Evolutionary conservation across 2,113 vertebrate species (phyloP), one percentile per base, ranked within the genome.

Genomic region (Microtus richardsoni): DNA sequence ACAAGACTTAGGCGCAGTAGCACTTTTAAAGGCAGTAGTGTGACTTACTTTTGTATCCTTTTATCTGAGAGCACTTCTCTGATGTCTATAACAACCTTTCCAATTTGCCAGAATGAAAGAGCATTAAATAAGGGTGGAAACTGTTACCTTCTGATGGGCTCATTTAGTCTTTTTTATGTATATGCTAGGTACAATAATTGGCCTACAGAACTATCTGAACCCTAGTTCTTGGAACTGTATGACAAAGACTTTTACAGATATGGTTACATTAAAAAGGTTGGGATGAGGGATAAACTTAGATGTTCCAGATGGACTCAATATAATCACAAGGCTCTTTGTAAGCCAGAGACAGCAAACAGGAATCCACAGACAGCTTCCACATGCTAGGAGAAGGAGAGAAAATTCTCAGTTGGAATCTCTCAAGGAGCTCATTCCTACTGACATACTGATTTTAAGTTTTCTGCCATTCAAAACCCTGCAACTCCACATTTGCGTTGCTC

Each of bases 181-280:
- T 75, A 12, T 60, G 14, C 0, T 36, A 70, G 10, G 14, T 68
- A 21, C 92, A 73, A 71, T 54, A 47, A 39, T 77, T 36, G 39
- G 19, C 12, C 47, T 62, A n/a, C 0, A 39, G 30, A 68, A 28
- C 3, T 60, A 6, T 58, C 24, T 5, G 7, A 68, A 10, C 22
- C 24, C 41, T 64, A 64, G 70, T 93, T 77, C 58, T 66, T 75
- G 17, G 19, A 70, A 88, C 1, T 82, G 33, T 41, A 19, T 21
- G 19, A 11, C 39, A 84, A 91, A 79, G 28, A n/a, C 5, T 86
- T 14, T 52, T 77, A 22, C 7, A 80, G 30, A 44, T 75, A 12
- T 84, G 22, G 62, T 58, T 94, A 89, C 58, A 70, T 75, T 71
- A 79, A 94, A 16, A 2, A 87, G 19, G 24, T 84, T 90, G 70